These are phyloP conservation scores for Epizoanthus illoricatus DNA, from an alignment of 92 coral and sea anemone genomes.

Conservation along the genomic window DNA sequence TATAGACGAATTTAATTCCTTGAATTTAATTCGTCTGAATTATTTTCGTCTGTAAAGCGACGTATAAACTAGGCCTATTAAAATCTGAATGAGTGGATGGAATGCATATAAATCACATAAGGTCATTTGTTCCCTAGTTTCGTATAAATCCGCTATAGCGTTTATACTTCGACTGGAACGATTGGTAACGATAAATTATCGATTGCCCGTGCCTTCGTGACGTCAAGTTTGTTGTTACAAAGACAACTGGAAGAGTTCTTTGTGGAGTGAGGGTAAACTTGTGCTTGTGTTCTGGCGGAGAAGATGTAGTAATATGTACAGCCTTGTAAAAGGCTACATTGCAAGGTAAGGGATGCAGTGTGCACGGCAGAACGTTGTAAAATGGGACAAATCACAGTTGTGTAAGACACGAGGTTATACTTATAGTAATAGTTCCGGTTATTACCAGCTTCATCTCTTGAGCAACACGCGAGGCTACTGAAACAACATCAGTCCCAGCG, in stretches of 20 bases:
- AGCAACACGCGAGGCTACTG: no score
- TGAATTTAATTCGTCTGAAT: no score
- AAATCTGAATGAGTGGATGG: no score
- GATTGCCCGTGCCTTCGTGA: neutral
- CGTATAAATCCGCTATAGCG: no score
- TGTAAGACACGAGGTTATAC: neutral
- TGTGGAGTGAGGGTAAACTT: neutral
- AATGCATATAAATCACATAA: no score
- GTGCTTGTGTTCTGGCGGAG: neutral
- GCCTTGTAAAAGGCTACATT: slow-evolving; percentile 82
- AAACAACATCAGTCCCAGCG: no score
- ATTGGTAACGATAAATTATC: slow-evolving; percentile 1
- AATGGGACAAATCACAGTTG: neutral
- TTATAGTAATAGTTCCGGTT: neutral
- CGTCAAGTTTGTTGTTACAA: slow-evolving; percentile 19
- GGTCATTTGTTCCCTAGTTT: no score
- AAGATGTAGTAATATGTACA: slow-evolving; percentile 66
- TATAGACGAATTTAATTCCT: no score
- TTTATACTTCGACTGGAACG: neutral
- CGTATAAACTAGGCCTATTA: no score
- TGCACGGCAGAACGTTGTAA: neutral
- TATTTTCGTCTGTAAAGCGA: no score
- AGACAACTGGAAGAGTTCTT: neutral
- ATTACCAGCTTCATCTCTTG: no score
- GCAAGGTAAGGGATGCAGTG: slow-evolving; percentile 53